Conservation (phyloP, 2,113 vertebrate genomes). For the Brachirus orientalis region DNA sequence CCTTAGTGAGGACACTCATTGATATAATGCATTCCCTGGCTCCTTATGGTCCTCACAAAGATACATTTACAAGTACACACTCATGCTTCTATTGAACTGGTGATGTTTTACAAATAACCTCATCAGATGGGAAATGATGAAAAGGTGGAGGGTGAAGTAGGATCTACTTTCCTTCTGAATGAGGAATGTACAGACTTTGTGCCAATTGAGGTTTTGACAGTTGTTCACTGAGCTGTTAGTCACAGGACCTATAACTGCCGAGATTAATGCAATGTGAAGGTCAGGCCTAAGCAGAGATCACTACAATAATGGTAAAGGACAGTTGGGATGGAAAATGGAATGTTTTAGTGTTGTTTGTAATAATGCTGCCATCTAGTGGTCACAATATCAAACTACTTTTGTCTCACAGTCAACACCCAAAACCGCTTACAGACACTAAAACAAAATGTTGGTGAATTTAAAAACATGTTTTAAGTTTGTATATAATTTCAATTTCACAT, state of each 20-base stretch:
- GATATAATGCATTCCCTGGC: too few relatives aligned
- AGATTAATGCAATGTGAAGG: conserved; percentile 54
- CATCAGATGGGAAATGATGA: not conserved
- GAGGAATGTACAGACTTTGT: conserved; percentile 27
- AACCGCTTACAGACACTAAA: too few relatives aligned
- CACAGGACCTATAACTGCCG: conserved; percentile 44
- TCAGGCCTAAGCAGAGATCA: conserved; percentile 30
- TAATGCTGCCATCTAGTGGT: conserved; percentile 72
- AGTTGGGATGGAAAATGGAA: not conserved
- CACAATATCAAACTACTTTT: not conserved
- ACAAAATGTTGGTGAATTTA: too few relatives aligned
- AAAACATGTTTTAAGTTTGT: too few relatives aligned
- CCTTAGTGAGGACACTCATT: too few relatives aligned
- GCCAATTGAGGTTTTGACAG: conserved; percentile 43
- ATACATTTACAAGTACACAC: too few relatives aligned
- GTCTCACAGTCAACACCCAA: not conserved
- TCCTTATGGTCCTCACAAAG: too few relatives aligned
- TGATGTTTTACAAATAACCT: not conserved
- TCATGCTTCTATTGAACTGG: not conserved
- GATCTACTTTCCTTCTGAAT: conserved; percentile 12
- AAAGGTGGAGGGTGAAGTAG: conserved; percentile 10
- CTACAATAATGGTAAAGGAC: conserved; percentile 27
- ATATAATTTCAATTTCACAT: too few relatives aligned
- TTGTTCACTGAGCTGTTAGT: conserved; percentile 40
- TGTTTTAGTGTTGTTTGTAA: conserved; percentile 13